Evolutionary conservation across 2,113 vertebrate genomes (phyloP).

Genomic region (Cyrtonyx montezumae): DNA sequence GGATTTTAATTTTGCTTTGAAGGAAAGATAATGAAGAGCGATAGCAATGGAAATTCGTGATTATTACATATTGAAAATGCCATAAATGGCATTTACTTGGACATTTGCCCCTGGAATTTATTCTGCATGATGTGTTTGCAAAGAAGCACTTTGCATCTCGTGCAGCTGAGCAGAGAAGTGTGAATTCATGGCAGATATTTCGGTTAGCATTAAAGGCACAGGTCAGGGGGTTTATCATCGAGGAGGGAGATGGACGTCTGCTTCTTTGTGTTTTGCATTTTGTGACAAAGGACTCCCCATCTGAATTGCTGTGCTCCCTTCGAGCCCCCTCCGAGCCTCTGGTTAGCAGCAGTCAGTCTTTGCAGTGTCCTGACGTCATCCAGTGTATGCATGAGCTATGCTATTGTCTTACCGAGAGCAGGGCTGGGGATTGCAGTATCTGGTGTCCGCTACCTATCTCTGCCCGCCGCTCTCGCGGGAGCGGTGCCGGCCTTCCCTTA

Average conservation of each 20-base stretch:
- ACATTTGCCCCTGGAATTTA: constrained; percentile 8
- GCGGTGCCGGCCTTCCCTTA: constrained; percentile 60
- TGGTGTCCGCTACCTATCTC: constrained; percentile 74
- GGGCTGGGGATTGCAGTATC: constrained; percentile 81
- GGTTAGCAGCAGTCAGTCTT: constrained; percentile 79
- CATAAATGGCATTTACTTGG: neutral
- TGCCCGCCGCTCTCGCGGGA: constrained; percentile 62
- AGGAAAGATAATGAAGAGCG: neutral
- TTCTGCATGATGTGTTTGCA: neutral
- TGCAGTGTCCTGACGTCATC: constrained; percentile 90
- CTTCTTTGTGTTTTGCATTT: constrained; percentile 71
- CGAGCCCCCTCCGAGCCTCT: constrained; percentile 74
- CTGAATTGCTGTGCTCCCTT: constrained; percentile 64
- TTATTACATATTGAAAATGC: neutral
- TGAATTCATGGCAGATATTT: neutral
- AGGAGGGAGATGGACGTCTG: constrained; percentile 29
- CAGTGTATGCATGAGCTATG: constrained; percentile 84
- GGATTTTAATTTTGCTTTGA: neutral
- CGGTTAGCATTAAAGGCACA: neutral
- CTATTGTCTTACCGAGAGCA: constrained; percentile 91
- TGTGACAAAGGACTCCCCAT: constrained; percentile 82
- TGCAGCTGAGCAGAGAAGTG: neutral
- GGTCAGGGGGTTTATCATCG: neutral
- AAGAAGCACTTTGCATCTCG: neutral
- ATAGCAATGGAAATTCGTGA: neutral